Percentiles rank a stretch among this genome's conserved stretches.
These are phyloP conservation scores for Odontophorus gujanensis DNA, from an alignment of 2,113 vertebrate species.

Conservation along the genomic window DNA sequence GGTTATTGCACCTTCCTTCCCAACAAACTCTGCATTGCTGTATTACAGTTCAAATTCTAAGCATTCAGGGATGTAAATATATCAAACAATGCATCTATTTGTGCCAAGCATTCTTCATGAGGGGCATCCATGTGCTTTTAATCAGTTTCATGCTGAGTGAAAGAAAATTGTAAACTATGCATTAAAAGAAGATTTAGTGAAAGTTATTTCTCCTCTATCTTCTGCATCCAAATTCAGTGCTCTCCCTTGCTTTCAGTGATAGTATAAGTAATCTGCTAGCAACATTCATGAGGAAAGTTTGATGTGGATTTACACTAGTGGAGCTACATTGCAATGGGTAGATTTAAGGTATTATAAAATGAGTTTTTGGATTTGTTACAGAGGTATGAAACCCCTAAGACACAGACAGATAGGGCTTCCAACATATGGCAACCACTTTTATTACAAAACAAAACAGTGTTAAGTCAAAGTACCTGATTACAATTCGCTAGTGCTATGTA, in stretches of 20 bases:
- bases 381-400: constrained; percentile 82
- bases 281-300: constrained; percentile 88
- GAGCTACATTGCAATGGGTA: constrained; percentile 95
- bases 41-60: constrained; percentile 71
- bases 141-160: constrained; percentile 83
- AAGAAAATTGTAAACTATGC: constrained; percentile 84
- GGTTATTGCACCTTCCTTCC: constrained; percentile 49
- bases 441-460: constrained; percentile 88
- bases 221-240: constrained; percentile 82
- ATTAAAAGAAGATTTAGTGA: constrained; percentile 83
- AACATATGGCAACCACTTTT: constrained; percentile 88
- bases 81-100: constrained; percentile 77
- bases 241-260: constrained; percentile 76
- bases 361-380: constrained; percentile 89
- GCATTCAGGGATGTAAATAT: constrained; percentile 72
- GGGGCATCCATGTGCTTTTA: constrained; percentile 77
- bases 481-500: constrained; percentile 92
- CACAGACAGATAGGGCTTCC: constrained; percentile 82
- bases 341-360: constrained; percentile 94
- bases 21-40: constrained; percentile 43
- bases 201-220: constrained; percentile 82
- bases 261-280: constrained; percentile 81
- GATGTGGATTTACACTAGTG: constrained; percentile 91
- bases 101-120: constrained; percentile 68
- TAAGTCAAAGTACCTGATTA: constrained; percentile 99